Conservation (phyloP, 2,888 invertebrate genomes). For the Tetranychus piercei region DNA sequence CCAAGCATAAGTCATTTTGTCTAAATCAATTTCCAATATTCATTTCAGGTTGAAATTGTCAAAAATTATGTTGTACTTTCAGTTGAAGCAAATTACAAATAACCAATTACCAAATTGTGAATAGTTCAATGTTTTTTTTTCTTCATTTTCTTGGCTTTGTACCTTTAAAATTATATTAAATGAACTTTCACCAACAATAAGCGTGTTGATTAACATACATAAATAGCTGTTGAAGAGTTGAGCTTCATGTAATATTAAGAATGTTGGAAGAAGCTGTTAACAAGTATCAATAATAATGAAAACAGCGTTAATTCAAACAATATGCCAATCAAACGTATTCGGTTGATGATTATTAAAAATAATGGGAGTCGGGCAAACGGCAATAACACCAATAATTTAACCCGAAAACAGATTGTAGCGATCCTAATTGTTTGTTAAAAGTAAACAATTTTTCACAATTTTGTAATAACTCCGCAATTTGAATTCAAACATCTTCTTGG, state of each 20-base stretch:
- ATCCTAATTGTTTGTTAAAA: not conserved
- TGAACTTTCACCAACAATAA: too few relatives aligned
- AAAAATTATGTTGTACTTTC: too few relatives aligned
- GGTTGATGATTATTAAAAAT: not conserved
- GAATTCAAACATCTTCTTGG: not conserved
- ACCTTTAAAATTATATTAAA: too few relatives aligned
- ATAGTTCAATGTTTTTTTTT: too few relatives aligned
- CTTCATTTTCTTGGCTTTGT: too few relatives aligned
- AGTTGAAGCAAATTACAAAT: too few relatives aligned
- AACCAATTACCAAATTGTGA: too few relatives aligned
- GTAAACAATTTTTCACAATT: not conserved
- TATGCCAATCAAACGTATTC: not conserved
- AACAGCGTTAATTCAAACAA: not conserved
- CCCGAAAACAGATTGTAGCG: not conserved
- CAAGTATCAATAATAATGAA: not conserved
- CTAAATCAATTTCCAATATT: too few relatives aligned
- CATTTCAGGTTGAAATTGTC: too few relatives aligned
- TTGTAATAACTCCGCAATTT: not conserved
- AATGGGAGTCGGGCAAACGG: not conserved
- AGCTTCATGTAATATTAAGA: not conserved
- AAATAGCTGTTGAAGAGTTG: not conserved
- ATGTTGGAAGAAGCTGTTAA: not conserved
- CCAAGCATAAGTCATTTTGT: too few relatives aligned
- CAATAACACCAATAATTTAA: not conserved
- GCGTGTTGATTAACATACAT: too few relatives aligned